Percentiles rank a stretch among this genome's conserved stretches.
Evolutionary conservation across 2,797 vertebrate genomes (phyloP).

Genomic region (Neosalanx taihuensis): DNA sequence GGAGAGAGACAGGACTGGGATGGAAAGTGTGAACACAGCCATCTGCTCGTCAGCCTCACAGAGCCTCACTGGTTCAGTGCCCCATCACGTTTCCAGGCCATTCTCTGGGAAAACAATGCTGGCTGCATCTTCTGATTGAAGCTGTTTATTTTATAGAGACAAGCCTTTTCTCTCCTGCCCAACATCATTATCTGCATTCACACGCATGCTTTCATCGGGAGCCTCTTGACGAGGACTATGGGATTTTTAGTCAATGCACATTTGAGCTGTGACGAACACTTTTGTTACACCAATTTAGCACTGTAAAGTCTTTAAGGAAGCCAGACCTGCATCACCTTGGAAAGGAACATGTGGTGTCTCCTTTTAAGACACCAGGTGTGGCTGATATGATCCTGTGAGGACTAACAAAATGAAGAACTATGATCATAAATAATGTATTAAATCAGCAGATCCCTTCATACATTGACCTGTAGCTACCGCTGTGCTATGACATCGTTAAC

Average conservation of each 20-base stretch:
- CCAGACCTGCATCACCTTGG: no score
- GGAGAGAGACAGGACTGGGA: conserved; percentile 1
- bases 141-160: not conserved
- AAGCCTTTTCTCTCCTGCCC: not conserved
- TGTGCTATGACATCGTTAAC: no score
- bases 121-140: not conserved
- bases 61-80: conserved; percentile 24
- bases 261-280: not conserved
- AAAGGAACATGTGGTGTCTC: not conserved
- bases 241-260: not conserved
- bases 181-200: conserved; percentile 1
- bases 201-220: not conserved
- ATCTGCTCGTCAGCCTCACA: conserved; percentile 47
- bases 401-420: not conserved
- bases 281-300: not conserved
- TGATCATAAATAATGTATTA: no score
- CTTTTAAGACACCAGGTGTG: not conserved
- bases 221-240: not conserved
- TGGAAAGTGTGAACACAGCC: conserved; percentile 45
- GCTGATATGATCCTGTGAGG: not conserved
- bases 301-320: not conserved
- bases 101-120: conserved; percentile 16
- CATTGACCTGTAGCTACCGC: no score
- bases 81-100: conserved; percentile 45
- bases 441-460: no score